A percentile compares a stretch with the other conserved stretches of the same genome.
Conservation (phyloP, 2,888 invertebrate species). For the Strigamia crassipes region DNA sequence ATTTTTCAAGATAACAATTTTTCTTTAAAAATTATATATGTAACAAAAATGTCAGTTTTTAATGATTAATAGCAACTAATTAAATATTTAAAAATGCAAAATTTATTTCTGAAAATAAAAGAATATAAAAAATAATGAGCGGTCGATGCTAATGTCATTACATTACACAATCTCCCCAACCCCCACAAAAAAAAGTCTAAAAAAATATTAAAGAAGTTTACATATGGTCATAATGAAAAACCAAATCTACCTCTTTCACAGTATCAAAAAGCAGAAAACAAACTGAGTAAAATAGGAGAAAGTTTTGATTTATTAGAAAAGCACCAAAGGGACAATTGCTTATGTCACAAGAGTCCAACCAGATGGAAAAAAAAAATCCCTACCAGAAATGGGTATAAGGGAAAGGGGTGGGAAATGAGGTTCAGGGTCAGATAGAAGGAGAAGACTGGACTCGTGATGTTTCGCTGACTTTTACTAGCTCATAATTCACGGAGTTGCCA, state of each 20-base stretch:
- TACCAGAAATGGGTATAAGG: neutral
- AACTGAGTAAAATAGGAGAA: neutral
- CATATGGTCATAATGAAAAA: neutral
- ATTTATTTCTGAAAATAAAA: neutral
- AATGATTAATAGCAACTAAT: neutral
- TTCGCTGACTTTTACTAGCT: slow-evolving; percentile 19
- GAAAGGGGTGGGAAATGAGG: neutral
- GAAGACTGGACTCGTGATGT: slow-evolving; percentile 15
- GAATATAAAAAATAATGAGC: neutral
- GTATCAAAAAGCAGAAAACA: neutral
- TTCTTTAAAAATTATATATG: neutral
- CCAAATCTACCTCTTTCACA: neutral
- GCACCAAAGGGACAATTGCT: slow-evolving; percentile 30
- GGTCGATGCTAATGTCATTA: slow-evolving; percentile 2
- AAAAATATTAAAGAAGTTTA: neutral
- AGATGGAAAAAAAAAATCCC: slow-evolving; percentile 8
- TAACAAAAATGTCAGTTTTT: neutral
- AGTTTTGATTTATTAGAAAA: slow-evolving; percentile 16
- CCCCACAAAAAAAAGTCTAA: neutral
- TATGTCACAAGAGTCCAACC: slow-evolving; percentile 22
- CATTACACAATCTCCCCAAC: neutral
- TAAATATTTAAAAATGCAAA: neutral
- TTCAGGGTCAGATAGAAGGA: slow-evolving; percentile 6
- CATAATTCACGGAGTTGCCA: slow-evolving; percentile 1
- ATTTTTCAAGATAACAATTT: neutral